These are phyloP conservation scores for Pseudotriccus pelzelni DNA, from an alignment of 2,797 vertebrate genomes.

Conservation along the genomic window DNA sequence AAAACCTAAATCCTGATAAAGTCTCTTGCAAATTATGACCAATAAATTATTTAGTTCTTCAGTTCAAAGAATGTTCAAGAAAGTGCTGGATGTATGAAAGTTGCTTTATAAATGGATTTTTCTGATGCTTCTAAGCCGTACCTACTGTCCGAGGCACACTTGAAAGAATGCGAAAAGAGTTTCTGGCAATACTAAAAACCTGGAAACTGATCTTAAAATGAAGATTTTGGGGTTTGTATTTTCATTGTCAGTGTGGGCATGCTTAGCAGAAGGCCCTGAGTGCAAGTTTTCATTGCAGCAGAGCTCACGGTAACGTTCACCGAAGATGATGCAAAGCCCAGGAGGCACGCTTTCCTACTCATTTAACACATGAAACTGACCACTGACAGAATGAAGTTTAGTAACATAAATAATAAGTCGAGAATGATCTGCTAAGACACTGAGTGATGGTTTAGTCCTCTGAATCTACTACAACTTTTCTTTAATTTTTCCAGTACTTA, in stretches of 20 bases:
- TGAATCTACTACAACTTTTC: background rate
- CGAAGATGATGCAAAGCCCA: background rate
- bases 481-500: background rate
- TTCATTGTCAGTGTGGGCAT: background rate
- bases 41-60: background rate
- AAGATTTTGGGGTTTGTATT: background rate
- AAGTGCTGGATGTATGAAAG: background rate
- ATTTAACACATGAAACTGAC: background rate
- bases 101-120: background rate
- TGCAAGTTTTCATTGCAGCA: background rate
- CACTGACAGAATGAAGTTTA: background rate
- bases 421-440: background rate
- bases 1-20: background rate
- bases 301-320: background rate
- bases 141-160: background rate
- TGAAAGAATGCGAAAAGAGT: background rate
- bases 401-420: background rate
- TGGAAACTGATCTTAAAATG: background rate
- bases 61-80: background rate
- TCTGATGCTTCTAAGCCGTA: background rate
- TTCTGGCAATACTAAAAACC: background rate
- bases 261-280: background rate
- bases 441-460: background rate
- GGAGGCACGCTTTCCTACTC: background rate
- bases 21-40: background rate